A percentile compares a stretch with the other conserved stretches of the same genome.
Evolutionary conservation across 1,140 invertebrate genomes (phyloP).

Genomic region (Drosophila aff.): DNA sequence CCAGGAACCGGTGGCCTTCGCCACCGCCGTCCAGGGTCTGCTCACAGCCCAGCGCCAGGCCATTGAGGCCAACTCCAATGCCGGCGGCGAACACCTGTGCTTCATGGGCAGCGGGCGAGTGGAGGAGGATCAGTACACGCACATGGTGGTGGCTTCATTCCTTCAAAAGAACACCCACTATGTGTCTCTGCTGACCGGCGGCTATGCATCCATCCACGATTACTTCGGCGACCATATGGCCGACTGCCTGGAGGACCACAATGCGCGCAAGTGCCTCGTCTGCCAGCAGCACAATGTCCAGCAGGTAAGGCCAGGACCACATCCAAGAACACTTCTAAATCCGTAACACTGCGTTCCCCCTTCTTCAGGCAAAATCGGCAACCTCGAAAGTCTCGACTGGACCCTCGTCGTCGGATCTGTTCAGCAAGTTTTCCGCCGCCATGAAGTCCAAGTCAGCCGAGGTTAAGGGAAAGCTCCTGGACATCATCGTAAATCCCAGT

Average conservation of each 20-base stretch:
- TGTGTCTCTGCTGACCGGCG: conserved; percentile 96
- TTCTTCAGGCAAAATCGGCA: conserved; percentile 45
- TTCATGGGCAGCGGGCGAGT: conserved; percentile 98
- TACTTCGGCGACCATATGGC: conserved; percentile 92
- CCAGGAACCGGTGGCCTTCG: conserved; percentile 97
- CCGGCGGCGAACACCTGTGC: conserved; percentile 98
- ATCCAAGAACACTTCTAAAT: too few species aligned
- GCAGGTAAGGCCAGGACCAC: conserved; percentile 33
- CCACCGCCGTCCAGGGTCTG: conserved; percentile 97
- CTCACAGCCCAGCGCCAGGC: conserved; percentile 96
- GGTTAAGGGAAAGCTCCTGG: conserved; percentile 96
- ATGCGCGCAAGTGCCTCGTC: conserved; percentile 91
- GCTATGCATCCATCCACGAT: conserved; percentile 95
- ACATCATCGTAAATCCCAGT: conserved; percentile 96
- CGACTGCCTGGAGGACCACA: conserved; percentile 93
- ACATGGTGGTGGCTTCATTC: conserved; percentile 99
- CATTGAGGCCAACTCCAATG: conserved; percentile 93
- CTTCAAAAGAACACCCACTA: conserved; percentile 97
- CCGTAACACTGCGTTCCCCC: not conserved
- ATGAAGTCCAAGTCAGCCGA: conserved; percentile 96
- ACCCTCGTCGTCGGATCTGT: conserved; percentile 88
- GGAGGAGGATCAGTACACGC: conserved; percentile 98
- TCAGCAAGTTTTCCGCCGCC: conserved; percentile 91
- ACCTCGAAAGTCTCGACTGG: conserved; percentile 41
- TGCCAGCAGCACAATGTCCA: conserved; percentile 86